phyloP scores from a whole-genome alignment of 2,113 vertebrate genomes.

The Corvus moneduloides region DNA sequence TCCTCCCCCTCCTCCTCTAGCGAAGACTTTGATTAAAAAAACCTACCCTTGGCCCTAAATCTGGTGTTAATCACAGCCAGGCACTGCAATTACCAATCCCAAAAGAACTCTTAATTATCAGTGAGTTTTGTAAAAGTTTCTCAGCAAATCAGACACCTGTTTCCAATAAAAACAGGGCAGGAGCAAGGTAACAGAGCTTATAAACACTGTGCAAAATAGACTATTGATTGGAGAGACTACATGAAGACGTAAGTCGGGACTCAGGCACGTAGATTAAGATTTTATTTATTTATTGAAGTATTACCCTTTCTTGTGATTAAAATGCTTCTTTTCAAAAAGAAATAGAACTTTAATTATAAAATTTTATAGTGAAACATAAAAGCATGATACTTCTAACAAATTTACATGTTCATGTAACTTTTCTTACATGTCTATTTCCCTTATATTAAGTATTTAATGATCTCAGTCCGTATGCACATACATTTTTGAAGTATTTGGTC shows the following conservation, averaged over 20 bases:
- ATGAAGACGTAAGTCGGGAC: slow-evolving; percentile 16
- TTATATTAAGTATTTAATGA: slow-evolving; percentile 13
- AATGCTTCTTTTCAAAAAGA: slow-evolving; percentile 47
- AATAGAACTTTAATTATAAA: slow-evolving; percentile 51
- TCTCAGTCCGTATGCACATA: slow-evolving; percentile 4
- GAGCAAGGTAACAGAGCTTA: neutral
- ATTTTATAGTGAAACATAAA: slow-evolving; percentile 39
- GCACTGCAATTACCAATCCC: neutral
- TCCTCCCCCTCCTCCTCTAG: neutral
- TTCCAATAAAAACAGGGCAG: neutral
- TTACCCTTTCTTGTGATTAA: slow-evolving; percentile 41
- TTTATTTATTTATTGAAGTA: slow-evolving; percentile 57
- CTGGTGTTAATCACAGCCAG: neutral
- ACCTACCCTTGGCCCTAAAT: neutral
- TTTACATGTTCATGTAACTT: slow-evolving; percentile 28
- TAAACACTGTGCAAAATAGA: neutral
- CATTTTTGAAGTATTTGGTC: slow-evolving; percentile 54
- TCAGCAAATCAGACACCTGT: neutral
- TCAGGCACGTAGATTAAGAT: slow-evolving; percentile 18
- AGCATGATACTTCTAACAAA: slow-evolving; percentile 23
- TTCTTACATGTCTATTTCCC: slow-evolving; percentile 30
- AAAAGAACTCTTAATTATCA: neutral
- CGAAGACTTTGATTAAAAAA: neutral
- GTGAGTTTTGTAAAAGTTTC: neutral
- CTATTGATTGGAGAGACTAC: neutral